phyloP scores from a whole-genome alignment of 2,888 invertebrate genomes.

The Shargacucullia verbasci region DNA sequence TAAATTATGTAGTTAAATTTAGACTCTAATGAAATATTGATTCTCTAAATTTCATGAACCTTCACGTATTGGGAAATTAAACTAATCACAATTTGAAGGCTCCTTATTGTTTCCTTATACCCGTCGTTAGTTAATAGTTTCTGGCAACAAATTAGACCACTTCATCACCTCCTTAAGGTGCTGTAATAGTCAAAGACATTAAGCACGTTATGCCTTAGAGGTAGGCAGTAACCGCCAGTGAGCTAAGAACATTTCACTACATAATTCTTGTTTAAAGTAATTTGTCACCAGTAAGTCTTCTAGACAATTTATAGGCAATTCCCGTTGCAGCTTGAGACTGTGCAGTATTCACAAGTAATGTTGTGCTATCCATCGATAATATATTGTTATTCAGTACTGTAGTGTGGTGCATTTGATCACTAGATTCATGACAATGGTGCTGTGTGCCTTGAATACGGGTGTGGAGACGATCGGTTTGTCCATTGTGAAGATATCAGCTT shows the following conservation, averaged over 20 bases:
- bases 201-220: constrained; percentile 4
- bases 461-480: not conserved
- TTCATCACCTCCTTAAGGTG: not conserved
- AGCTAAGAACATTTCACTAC: constrained; percentile 5
- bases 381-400: not conserved
- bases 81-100: no score
- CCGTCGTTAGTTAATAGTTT: not conserved
- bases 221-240: constrained; percentile 6
- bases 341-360: constrained; percentile 23
- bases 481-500: no score
- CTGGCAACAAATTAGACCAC: not conserved
- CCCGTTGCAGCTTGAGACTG: constrained; percentile 2
- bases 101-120: no score
- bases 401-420: not conserved
- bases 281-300: constrained; percentile 26
- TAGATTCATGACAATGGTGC: not conserved
- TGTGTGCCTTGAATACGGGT: no score
- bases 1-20: no score
- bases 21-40: no score
- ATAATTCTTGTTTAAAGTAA: constrained; percentile 36
- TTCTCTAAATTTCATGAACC: no score
- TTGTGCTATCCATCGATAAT: constrained; percentile 5
- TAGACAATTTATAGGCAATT: constrained; percentile 38
- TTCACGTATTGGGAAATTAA: no score
- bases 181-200: no score